phyloP scores from a whole-genome alignment of 2,113 vertebrate genomes.

The Eubucco bourcierii region DNA sequence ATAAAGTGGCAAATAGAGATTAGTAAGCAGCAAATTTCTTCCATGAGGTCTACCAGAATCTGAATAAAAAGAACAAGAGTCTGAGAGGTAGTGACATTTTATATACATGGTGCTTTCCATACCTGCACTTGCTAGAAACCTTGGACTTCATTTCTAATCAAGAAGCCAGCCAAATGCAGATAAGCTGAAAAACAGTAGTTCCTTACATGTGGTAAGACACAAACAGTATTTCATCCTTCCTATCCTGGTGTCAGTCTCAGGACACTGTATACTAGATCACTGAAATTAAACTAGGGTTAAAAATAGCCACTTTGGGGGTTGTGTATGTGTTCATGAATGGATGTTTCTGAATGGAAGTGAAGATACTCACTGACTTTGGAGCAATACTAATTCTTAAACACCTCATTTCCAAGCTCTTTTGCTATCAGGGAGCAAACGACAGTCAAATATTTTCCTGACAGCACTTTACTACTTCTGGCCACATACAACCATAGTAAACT shows the following conservation, averaged over 20 bases:
- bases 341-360: background rate
- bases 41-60: background rate
- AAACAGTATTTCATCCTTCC: background rate
- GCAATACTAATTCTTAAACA: background rate
- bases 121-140: background rate
- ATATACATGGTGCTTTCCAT: background rate
- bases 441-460: background rate
- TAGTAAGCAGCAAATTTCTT: background rate
- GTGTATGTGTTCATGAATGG: background rate
- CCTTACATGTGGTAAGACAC: background rate
- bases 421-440: background rate
- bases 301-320: background rate
- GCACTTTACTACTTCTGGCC: background rate
- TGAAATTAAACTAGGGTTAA: constrained; percentile 21
- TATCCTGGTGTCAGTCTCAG: background rate
- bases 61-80: background rate
- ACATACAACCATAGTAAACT: background rate
- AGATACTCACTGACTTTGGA: background rate
- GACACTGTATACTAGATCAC: background rate
- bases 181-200: background rate
- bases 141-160: background rate
- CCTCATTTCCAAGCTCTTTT: background rate
- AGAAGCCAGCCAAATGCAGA: background rate
- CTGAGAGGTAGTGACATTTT: background rate
- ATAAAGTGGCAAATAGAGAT: background rate